These are phyloP conservation scores for Danio kyathit DNA, from an alignment of 2,797 vertebrate genomes.

Conservation along the genomic window DNA sequence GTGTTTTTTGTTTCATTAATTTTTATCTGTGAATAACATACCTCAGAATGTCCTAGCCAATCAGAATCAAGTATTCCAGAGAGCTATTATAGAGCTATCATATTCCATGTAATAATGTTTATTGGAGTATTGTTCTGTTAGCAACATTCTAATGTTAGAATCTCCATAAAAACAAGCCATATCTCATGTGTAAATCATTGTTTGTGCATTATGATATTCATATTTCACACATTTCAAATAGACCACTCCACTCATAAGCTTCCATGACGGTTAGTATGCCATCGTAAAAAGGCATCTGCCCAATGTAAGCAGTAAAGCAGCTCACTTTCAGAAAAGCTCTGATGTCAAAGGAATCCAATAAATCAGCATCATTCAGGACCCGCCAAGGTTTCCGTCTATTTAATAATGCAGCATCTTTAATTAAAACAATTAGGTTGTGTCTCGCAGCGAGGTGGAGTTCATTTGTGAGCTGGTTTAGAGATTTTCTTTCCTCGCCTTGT, in stretches of 20 bases:
- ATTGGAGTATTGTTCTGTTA: no score
- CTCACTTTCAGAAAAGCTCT: not conserved
- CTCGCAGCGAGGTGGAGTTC: not conserved
- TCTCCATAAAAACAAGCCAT: not conserved
- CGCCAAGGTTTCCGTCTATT: not conserved
- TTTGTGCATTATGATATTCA: not conserved
- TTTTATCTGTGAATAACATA: no score
- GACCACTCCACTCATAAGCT: not conserved
- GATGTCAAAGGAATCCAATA: constrained; percentile 24
- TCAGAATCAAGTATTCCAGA: no score
- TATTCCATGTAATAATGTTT: no score
- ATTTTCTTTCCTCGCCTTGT: constrained; percentile 35
- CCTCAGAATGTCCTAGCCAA: no score
- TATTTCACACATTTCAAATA: not conserved
- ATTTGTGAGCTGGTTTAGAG: constrained; percentile 3
- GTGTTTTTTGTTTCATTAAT: no score
- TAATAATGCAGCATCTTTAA: constrained; percentile 21
- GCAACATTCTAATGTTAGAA: no score
- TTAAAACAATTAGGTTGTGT: constrained; percentile 13
- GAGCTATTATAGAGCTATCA: no score
- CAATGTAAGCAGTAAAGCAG: not conserved
- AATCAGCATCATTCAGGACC: not conserved
- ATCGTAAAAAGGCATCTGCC: not conserved
- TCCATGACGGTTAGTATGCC: not conserved
- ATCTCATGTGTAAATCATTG: not conserved